Conservation (phyloP, 2,888 invertebrate species). For the Anarsia innoxiella region DNA sequence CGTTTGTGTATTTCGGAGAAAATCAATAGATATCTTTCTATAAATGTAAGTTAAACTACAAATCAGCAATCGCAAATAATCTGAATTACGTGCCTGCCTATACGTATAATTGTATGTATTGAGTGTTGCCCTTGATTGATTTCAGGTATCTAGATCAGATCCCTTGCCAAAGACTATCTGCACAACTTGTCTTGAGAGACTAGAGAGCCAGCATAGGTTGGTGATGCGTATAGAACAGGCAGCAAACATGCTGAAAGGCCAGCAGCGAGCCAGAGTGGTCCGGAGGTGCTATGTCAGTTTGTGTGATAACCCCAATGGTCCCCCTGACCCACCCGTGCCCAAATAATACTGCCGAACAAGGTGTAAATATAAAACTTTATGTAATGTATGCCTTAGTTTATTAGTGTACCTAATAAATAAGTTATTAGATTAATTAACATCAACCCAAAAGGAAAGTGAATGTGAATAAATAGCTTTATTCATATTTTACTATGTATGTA, state of each 20-base stretch:
- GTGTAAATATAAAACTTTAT: too few relatives aligned
- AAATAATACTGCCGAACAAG: slow-evolving; percentile 19
- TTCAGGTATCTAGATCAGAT: slow-evolving; percentile 77
- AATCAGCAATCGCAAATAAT: too few relatives aligned
- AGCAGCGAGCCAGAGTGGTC: slow-evolving; percentile 35
- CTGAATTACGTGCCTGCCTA: too few relatives aligned
- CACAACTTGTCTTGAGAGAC: slow-evolving; percentile 73
- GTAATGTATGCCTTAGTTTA: too few relatives aligned
- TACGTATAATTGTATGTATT: too few relatives aligned
- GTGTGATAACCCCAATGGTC: slow-evolving; percentile 31
- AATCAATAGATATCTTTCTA: slow-evolving; percentile 86
- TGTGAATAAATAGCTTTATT: too few relatives aligned
- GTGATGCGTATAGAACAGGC: slow-evolving; percentile 66
- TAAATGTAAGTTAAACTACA: slow-evolving; percentile 78
- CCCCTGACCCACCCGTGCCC: slow-evolving; percentile 25
- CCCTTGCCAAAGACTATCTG: slow-evolving; percentile 83
- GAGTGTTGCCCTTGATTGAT: slow-evolving; percentile 15
- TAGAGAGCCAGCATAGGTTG: slow-evolving; percentile 73
- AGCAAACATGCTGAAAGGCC: slow-evolving; percentile 53
- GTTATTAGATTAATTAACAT: too few relatives aligned
- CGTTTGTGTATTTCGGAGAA: slow-evolving; percentile 84
- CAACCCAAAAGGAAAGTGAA: too few relatives aligned
- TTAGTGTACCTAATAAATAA: too few relatives aligned
- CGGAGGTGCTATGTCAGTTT: slow-evolving; percentile 33
- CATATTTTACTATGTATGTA: too few relatives aligned